Percentiles rank a stretch among this genome's conserved stretches.
Conservation (phyloP, 2,113 vertebrate genomes). For the Heloderma charlesbogerti region DNA sequence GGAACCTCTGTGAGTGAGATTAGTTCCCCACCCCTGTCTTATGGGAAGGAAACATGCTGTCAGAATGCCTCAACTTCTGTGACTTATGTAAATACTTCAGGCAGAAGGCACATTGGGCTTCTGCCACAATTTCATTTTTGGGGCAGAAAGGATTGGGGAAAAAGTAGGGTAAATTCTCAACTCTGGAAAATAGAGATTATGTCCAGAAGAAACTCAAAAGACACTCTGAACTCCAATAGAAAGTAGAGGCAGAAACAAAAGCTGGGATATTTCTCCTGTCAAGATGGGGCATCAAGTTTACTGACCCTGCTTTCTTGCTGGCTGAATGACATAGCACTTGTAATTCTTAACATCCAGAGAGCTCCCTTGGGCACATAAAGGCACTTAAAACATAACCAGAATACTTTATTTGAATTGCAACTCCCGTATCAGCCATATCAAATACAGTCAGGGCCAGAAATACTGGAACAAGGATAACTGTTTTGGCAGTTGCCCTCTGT, state of each 20-base stretch:
- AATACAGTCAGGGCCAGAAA: too few species aligned
- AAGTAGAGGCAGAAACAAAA: background rate
- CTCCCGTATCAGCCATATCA: background rate
- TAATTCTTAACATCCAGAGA: background rate
- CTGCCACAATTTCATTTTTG: background rate
- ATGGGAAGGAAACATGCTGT: background rate
- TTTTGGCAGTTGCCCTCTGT: too few species aligned
- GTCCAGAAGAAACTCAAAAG: background rate
- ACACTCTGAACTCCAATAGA: background rate
- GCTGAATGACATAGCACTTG: background rate
- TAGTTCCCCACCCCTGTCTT: background rate
- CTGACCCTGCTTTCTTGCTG: background rate
- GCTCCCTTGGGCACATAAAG: too few species aligned
- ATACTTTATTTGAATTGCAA: background rate
- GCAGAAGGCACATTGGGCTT: background rate
- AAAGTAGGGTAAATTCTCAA: background rate
- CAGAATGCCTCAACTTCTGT: background rate
- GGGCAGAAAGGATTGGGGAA: background rate
- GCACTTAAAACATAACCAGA: background rate
- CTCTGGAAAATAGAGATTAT: background rate
- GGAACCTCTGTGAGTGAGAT: too few species aligned
- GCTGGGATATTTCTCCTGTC: background rate
- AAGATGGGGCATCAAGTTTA: background rate
- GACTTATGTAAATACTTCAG: background rate
- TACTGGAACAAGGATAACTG: too few species aligned